These are phyloP conservation scores for Emmelina monodactyla DNA, from an alignment of 2,888 invertebrate genomes.

Conservation along the genomic window DNA sequence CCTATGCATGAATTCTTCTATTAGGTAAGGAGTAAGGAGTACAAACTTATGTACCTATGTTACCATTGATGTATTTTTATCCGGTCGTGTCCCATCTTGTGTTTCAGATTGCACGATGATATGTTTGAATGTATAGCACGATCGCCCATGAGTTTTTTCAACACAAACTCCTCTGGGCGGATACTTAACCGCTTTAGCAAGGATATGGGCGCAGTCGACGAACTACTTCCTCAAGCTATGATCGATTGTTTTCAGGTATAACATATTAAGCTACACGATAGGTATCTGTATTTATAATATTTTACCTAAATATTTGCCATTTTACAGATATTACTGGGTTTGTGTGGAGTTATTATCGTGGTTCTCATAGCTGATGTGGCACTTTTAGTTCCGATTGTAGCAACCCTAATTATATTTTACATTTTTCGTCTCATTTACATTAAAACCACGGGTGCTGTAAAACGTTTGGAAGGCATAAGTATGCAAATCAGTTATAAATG, in stretches of 20 bases:
- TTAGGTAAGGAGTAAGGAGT: slow-evolving; percentile 46
- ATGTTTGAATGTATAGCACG: slow-evolving; percentile 70
- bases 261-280: neutral
- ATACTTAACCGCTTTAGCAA: slow-evolving; percentile 84
- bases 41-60: neutral
- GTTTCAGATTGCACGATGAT: slow-evolving; percentile 65
- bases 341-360: slow-evolving; percentile 80
- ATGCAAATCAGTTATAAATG: slow-evolving; percentile 24
- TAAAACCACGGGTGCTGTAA: slow-evolving; percentile 74
- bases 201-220: slow-evolving; percentile 85
- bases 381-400: slow-evolving; percentile 51
- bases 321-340: slow-evolving; percentile 75
- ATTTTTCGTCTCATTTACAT: slow-evolving; percentile 71
- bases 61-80: neutral
- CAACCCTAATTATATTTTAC: slow-evolving; percentile 69
- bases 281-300: neutral
- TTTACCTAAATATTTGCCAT: neutral
- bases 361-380: slow-evolving; percentile 69
- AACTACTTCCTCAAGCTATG: slow-evolving; percentile 75
- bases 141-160: slow-evolving; percentile 74
- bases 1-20: slow-evolving; percentile 71
- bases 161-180: slow-evolving; percentile 81
- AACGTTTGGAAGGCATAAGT: slow-evolving; percentile 72
- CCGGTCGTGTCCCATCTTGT: neutral
- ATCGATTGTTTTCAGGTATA: slow-evolving; percentile 72